A percentile compares a stretch with the other conserved stretches of the same genome.
Conservation (phyloP, 2,888 invertebrate genomes). For the Eledone cirrhosa region DNA sequence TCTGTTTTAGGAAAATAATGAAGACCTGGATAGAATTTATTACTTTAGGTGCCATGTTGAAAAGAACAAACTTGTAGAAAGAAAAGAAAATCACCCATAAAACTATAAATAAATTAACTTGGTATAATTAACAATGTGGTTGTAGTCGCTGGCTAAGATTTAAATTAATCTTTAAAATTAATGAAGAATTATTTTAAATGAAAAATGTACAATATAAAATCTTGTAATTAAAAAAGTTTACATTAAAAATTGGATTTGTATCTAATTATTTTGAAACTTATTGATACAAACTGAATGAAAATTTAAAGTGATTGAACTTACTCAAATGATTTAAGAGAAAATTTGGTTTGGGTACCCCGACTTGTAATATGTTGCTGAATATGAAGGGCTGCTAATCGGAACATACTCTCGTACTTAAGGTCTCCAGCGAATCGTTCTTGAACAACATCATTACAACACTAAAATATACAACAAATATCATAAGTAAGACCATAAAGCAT, state of each 20-base stretch:
- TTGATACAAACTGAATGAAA: neutral
- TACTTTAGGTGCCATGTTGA: no score
- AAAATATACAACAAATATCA: slow-evolving; percentile 46
- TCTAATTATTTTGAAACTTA: neutral
- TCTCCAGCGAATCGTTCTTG: slow-evolving; percentile 91
- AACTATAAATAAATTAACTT: no score
- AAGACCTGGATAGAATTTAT: no score
- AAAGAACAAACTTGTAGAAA: no score
- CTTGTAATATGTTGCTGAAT: slow-evolving; percentile 89
- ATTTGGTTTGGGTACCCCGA: slow-evolving; percentile 81
- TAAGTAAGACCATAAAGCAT: no score
- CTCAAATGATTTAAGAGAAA: slow-evolving; percentile 87
- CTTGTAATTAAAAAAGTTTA: neutral
- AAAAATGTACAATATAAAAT: no score
- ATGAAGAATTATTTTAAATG: no score
- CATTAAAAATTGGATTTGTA: neutral
- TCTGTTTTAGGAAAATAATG: no score
- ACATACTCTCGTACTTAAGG: slow-evolving; percentile 85
- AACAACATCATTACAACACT: slow-evolving; percentile 92
- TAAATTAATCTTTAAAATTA: no score
- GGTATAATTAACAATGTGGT: no score
- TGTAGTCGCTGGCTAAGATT: no score
- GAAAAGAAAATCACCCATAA: no score
- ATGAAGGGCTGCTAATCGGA: slow-evolving; percentile 87
- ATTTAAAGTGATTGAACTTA: slow-evolving; percentile 70